Evolutionary conservation across 2,113 vertebrate species (phyloP).

Genomic region (Hippolais icterina): DNA sequence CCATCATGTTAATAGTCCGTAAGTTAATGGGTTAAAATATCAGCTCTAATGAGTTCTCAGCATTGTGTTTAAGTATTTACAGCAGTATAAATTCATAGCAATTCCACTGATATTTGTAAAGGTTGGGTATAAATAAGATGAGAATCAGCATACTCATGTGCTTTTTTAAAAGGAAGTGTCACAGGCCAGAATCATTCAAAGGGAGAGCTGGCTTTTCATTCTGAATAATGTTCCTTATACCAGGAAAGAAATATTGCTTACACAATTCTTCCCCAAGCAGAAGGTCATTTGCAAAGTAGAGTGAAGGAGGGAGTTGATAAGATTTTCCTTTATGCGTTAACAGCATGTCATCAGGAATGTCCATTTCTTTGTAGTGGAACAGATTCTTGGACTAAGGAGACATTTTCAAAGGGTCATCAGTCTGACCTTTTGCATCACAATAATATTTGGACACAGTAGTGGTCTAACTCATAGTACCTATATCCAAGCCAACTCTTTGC

Average conservation of each 20-base stretch:
- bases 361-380: background rate
- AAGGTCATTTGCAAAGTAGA: background rate
- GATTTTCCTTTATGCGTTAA: background rate
- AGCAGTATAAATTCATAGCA: background rate
- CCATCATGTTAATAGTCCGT: background rate
- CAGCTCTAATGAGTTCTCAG: background rate
- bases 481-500: background rate
- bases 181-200: background rate
- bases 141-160: background rate
- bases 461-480: background rate
- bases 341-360: conserved; percentile 46
- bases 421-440: conserved; percentile 27
- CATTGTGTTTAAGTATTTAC: background rate
- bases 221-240: background rate
- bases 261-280: background rate
- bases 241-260: conserved; percentile 8
- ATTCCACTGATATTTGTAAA: background rate
- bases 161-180: background rate
- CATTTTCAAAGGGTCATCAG: background rate
- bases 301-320: background rate
- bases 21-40: background rate
- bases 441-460: background rate
- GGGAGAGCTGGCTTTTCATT: background rate
- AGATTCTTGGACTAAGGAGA: conserved; percentile 2
- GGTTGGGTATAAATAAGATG: background rate